Evolutionary conservation across 2,888 invertebrate species (phyloP).

Genomic region (Brassicogethes aeneus): DNA sequence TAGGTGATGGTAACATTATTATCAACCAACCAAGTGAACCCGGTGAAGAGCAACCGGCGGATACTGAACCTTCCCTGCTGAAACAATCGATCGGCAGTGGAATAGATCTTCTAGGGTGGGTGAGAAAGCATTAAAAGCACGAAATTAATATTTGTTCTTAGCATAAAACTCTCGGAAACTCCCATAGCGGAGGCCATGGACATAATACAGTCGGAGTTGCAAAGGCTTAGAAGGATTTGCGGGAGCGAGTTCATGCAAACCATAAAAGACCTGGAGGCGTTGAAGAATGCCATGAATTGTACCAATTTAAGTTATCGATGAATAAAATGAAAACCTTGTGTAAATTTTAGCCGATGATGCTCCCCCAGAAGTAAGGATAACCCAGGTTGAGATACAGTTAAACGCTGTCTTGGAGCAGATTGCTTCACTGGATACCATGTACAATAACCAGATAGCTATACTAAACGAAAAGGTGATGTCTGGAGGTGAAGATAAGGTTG

Average conservation of each 20-base stretch:
- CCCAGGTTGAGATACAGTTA: slow-evolving; percentile 23
- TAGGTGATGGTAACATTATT: neutral
- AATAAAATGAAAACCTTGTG: slow-evolving; percentile 6
- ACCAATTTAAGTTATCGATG: too few relatives aligned
- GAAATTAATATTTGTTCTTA: too few relatives aligned
- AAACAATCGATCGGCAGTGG: neutral
- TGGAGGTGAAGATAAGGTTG: neutral
- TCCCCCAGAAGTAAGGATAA: slow-evolving; percentile 9
- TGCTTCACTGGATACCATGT: slow-evolving; percentile 30
- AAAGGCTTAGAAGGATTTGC: slow-evolving; percentile 8
- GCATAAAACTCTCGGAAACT: slow-evolving; percentile 11
- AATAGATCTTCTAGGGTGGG: too few relatives aligned
- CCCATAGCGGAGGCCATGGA: slow-evolving; percentile 12
- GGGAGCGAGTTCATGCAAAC: slow-evolving; percentile 1
- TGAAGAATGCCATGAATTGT: slow-evolving; percentile 2
- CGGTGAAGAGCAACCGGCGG: too few relatives aligned
- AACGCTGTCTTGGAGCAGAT: slow-evolving; percentile 29
- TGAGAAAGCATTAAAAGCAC: too few relatives aligned
- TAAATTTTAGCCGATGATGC: neutral
- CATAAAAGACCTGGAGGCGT: slow-evolving; percentile 6
- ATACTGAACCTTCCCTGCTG: neutral
- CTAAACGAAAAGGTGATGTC: neutral
- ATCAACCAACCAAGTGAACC: too few relatives aligned
- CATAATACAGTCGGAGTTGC: slow-evolving; percentile 12
- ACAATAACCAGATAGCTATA: slow-evolving; percentile 37